These are phyloP conservation scores for Napeogenes sylphis DNA, from an alignment of 2,888 invertebrate genomes.

Conservation along the genomic window DNA sequence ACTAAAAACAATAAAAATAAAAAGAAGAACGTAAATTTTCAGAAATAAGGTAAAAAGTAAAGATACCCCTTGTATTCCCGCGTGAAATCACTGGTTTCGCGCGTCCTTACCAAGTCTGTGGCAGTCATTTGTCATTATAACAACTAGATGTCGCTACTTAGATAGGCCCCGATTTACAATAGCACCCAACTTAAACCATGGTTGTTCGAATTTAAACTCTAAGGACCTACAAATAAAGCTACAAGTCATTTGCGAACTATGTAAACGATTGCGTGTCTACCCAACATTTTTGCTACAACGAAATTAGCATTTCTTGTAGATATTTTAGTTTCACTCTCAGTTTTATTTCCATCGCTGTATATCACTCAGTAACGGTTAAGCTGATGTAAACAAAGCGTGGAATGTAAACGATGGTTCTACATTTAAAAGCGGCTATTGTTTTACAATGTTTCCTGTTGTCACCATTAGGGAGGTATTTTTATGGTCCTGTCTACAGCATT, in stretches of 20 bases:
- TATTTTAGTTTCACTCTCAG: constrained; percentile 38
- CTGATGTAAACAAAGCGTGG: constrained; percentile 21
- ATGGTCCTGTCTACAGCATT: constrained; percentile 48
- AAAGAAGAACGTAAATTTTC: constrained; percentile 22
- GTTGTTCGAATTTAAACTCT: constrained; percentile 15
- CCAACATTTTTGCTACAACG: constrained; percentile 36
- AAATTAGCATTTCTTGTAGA: constrained; percentile 43
- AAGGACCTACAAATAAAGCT: constrained; percentile 11
- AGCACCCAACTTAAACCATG: constrained; percentile 26
- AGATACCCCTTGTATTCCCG: constrained; percentile 28
- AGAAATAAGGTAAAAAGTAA: constrained; percentile 31
- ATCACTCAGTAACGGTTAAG: constrained; percentile 36
- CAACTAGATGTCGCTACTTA: constrained; percentile 42
- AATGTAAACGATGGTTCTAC: constrained; percentile 23
- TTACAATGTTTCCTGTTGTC: constrained; percentile 37
- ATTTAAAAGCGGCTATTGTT: constrained; percentile 23
- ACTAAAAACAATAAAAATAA: background rate
- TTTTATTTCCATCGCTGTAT: constrained; percentile 40
- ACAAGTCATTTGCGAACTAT: constrained; percentile 16
- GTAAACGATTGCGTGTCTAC: constrained; percentile 37
- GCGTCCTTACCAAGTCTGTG: constrained; percentile 27
- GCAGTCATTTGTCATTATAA: constrained; percentile 47
- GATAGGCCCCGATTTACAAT: constrained; percentile 43
- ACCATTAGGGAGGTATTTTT: constrained; percentile 45
- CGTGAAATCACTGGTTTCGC: constrained; percentile 31